Conservation (phyloP, 2,797 vertebrate species). For the Anas bahamensis region DNA sequence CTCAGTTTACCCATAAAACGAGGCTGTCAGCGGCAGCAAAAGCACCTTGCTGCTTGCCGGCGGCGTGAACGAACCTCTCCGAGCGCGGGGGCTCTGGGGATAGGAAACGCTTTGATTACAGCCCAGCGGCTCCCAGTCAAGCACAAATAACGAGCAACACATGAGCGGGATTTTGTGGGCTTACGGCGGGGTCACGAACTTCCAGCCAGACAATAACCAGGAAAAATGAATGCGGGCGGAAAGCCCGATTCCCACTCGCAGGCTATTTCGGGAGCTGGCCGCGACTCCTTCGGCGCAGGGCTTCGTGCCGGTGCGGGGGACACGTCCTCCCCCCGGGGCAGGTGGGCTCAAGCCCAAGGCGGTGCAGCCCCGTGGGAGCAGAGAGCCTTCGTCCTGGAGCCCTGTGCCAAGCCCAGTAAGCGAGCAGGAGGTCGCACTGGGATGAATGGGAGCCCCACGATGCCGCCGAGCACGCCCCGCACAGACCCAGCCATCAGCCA, state of each 20-base stretch:
- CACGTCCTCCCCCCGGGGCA: neutral
- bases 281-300: neutral
- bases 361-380: accelerated
- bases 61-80: neutral
- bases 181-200: neutral
- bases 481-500: too few relatives aligned
- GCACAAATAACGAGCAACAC: constrained; percentile 64
- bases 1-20: constrained; percentile 20
- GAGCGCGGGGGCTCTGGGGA: neutral
- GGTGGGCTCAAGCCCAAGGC: neutral
- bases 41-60: neutral
- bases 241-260: neutral
- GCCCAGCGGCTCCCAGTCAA: constrained; percentile 51
- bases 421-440: neutral
- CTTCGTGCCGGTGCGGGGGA: neutral
- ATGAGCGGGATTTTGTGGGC: constrained; percentile 28
- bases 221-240: constrained; percentile 29
- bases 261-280: neutral
- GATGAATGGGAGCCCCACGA: neutral
- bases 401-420: neutral
- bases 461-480: neutral
- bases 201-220: constrained; percentile 29
- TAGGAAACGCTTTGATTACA: constrained; percentile 53
- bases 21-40: accelerated
- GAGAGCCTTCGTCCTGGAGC: neutral